Percentiles rank a stretch among this genome's conserved stretches.
Evolutionary conservation across 1,140 invertebrate species (phyloP).

Genomic region (Dendroctonus ponderosae): DNA sequence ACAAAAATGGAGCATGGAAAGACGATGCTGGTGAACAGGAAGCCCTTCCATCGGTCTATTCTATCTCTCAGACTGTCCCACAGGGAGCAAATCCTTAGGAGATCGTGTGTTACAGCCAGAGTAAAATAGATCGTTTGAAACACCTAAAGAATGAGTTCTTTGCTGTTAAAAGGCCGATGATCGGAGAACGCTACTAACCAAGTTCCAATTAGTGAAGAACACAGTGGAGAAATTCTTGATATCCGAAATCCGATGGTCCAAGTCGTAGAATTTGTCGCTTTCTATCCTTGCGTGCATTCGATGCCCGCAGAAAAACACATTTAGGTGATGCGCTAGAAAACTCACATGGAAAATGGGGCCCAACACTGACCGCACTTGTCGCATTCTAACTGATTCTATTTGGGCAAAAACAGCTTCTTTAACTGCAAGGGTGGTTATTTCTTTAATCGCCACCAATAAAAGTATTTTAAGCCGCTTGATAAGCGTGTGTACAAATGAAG

Average conservation of each 20-base stretch:
- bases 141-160: background rate
- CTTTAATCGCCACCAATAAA: too few species aligned
- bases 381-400: background rate
- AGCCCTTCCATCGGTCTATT: constrained; percentile 49
- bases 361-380: constrained; percentile 7
- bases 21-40: constrained; percentile 51
- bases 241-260: constrained; percentile 3
- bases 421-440: too few species aligned
- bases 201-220: constrained; percentile 23
- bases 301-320: constrained; percentile 6
- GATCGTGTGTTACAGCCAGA: constrained; percentile 50
- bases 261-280: background rate
- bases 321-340: constrained; percentile 17
- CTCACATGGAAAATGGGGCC: constrained; percentile 5
- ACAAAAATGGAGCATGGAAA: constrained; percentile 64
- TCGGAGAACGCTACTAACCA: constrained; percentile 2
- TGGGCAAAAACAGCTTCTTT: too few species aligned
- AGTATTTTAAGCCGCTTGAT: too few species aligned
- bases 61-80: constrained; percentile 37
- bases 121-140: constrained; percentile 52
- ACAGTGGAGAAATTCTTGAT: constrained; percentile 6
- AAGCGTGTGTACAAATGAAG: too few species aligned
- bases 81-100: constrained; percentile 43
- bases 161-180: background rate
- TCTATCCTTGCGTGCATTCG: background rate